These are phyloP conservation scores for Cheilosia impressa DNA, from an alignment of 2,888 invertebrate genomes.

Conservation along the genomic window DNA sequence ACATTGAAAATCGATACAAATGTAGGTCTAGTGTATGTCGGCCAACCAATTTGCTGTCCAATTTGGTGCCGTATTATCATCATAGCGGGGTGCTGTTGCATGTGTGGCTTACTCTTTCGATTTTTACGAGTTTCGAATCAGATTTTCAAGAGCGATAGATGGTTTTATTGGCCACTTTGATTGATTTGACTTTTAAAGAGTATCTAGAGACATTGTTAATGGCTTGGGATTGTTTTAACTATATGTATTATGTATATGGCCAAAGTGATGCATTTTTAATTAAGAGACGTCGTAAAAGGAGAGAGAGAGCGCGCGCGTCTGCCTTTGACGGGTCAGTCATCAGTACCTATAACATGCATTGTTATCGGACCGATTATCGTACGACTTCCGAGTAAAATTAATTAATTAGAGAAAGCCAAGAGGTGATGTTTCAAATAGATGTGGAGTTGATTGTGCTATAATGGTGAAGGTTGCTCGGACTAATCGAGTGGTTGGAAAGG, in stretches of 20 bases:
- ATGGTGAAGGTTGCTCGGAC: too few relatives aligned
- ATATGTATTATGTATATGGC: constrained; percentile 19
- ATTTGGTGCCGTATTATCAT: constrained; percentile 49
- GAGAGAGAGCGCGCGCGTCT: not conserved
- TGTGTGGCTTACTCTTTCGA: constrained; percentile 13
- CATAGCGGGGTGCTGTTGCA: constrained; percentile 8
- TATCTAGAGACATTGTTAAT: not conserved
- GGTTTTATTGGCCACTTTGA: constrained; percentile 46
- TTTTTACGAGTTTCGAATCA: constrained; percentile 24
- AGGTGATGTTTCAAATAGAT: not conserved
- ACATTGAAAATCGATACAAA: constrained; percentile 42
- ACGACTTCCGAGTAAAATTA: constrained; percentile 14
- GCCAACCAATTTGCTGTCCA: constrained; percentile 55
- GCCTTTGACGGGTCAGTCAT: not conserved
- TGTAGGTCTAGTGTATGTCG: not conserved
- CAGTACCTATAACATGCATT: too few relatives aligned
- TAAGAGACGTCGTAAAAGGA: constrained; percentile 38
- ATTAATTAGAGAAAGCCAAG: constrained; percentile 22
- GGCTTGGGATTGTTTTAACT: not conserved
- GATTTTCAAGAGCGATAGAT: not conserved
- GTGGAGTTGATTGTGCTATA: too few relatives aligned
- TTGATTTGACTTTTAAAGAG: constrained; percentile 33
- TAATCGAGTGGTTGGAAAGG: too few relatives aligned
- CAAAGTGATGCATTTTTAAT: constrained; percentile 31
- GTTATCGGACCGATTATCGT: not conserved